A percentile compares a stretch with the other conserved stretches of the same genome.
Evolutionary conservation across 1,140 invertebrate genomes (phyloP).

Genomic region (Conus betulinus): DNA sequence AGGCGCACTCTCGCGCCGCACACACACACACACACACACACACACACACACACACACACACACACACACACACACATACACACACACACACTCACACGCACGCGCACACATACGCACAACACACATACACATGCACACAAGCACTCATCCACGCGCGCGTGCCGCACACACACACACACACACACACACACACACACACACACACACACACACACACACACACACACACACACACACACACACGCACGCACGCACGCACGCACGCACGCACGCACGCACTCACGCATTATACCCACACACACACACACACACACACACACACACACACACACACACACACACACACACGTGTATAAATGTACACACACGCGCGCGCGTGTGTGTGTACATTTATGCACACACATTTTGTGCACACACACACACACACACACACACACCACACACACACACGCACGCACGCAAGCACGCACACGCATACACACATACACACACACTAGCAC

Average conservation of each 20-base stretch:
- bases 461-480: not conserved
- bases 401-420: too few relatives aligned
- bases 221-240: too few relatives aligned
- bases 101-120: constrained; percentile 21
- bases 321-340: not conserved
- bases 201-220: too few relatives aligned
- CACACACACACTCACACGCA: constrained; percentile 10
- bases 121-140: constrained; percentile 32
- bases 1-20: too few relatives aligned
- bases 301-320: not conserved
- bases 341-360: too few relatives aligned
- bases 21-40: too few relatives aligned
- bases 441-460: too few relatives aligned
- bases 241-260: not conserved
- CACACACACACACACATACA: too few relatives aligned
- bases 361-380: too few relatives aligned
- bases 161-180: constrained; percentile 28
- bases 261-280: not conserved
- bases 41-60: too few relatives aligned
- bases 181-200: not conserved
- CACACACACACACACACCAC: too few relatives aligned
- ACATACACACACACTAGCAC: constrained; percentile 32
- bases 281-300: not conserved
- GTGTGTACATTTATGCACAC: too few relatives aligned
- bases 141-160: constrained; percentile 24